Evolutionary conservation across 2,797 vertebrate species (phyloP), one percentile per base, ranked within the genome.

Genomic region (Taenioides sp.): DNA sequence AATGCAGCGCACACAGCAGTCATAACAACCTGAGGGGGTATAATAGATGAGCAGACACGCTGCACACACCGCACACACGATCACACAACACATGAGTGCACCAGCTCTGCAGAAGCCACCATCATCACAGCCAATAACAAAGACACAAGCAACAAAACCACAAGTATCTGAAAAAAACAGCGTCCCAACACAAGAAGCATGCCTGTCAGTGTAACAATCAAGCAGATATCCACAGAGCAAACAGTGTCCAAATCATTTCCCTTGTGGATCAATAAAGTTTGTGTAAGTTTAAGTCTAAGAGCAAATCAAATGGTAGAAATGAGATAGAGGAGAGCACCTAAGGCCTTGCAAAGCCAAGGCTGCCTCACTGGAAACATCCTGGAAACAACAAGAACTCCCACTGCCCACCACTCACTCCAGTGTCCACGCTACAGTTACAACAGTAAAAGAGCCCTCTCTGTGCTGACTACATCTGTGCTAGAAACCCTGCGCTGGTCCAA

Each of bases 1-100:
- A 73, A 99, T 94, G 91, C 98, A 99, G 86, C 97, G 95, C 85
- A 98, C 92, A 90, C 98, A 99, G 93, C 96, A 98, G 93, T 98
- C 97, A 79, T 98, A 95, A 88, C 98, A 96, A 93, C 98, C 98
- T 99, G 93, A 90, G 88, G 92, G 92, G 86, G 93, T 92, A 93
- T 90, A 91, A 93, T 91, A 94, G 79, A 94, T 92, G 85, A 94
- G 90, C 91, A 93, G 83, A 89, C 90, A 91, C 82, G 93, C 92
- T 84, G 92, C 94, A 91, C 93, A 94, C 84, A 93, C 87, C 87
- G 91, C 93, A 92, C 93, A 94, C 80, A 94, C 70, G 75, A 94
- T 27, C 93, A 93, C 87, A 92, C 84, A 93, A 65, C 93, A 93
- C 92, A 93, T 92, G 82, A 62, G 78, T 73, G 49, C 74, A 77